A percentile compares a stretch with the other conserved stretches of the same genome.
Conservation (phyloP, 37 sponge, comb jelly and placozoan species). For the Chondrosia reniformis region DNA sequence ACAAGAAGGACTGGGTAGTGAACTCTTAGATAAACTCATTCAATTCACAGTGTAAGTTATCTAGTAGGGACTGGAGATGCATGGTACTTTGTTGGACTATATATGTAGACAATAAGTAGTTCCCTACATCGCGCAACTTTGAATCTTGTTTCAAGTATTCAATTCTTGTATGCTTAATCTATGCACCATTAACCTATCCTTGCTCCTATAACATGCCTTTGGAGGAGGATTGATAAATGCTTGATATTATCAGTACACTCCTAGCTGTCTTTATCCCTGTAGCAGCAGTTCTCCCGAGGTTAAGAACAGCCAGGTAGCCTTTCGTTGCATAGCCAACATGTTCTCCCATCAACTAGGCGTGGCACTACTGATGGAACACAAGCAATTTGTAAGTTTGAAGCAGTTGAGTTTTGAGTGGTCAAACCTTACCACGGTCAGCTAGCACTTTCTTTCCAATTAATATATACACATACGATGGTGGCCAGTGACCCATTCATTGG, state of each 20-base stretch:
- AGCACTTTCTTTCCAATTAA: too few relatives aligned
- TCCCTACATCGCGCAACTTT: background rate
- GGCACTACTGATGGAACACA: constrained; percentile 18
- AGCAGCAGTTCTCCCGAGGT: constrained; percentile 34
- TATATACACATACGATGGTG: background rate
- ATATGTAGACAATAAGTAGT: background rate
- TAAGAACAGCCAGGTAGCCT: constrained; percentile 58
- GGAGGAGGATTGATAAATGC: too few relatives aligned
- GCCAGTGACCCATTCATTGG: too few relatives aligned
- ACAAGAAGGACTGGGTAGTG: background rate
- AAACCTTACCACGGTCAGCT: too few relatives aligned
- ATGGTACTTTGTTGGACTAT: background rate
- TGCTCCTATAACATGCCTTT: too few relatives aligned
- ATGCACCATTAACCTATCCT: too few relatives aligned
- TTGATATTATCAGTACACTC: too few relatives aligned
- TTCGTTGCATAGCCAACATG: constrained; percentile 56
- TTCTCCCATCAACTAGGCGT: constrained; percentile 30
- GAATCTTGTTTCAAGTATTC: too few relatives aligned
- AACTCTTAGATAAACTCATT: background rate
- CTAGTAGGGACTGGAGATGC: background rate
- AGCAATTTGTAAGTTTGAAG: constrained; percentile 25
- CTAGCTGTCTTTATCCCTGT: background rate
- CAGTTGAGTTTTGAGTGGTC: too few relatives aligned
- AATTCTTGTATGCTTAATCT: too few relatives aligned
- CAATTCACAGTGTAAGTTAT: background rate